phyloP scores from a whole-genome alignment of 2,113 vertebrate genomes.

The Phoenicopterus ruber region DNA sequence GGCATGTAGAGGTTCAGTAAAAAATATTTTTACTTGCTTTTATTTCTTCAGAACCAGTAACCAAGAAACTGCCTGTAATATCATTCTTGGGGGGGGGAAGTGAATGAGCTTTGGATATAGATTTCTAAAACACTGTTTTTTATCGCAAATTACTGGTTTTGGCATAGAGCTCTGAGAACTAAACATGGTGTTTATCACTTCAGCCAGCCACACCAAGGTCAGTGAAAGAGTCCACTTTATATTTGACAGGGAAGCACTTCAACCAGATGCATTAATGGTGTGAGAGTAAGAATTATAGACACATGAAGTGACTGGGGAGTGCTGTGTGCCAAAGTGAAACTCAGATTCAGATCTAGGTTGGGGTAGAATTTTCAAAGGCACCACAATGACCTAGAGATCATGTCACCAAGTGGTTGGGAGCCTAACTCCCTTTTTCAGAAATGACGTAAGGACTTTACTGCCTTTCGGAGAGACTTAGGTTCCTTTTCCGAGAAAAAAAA shows the following conservation, averaged over 20 bases:
- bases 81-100: neutral
- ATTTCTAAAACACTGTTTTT: neutral
- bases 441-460: neutral
- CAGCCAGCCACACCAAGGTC: neutral
- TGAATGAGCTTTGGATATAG: neutral
- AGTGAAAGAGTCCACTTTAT: neutral
- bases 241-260: neutral
- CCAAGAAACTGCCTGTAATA: neutral
- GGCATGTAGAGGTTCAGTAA: neutral
- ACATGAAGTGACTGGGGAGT: neutral
- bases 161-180: neutral
- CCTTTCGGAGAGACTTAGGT: neutral
- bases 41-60: neutral
- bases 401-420: neutral
- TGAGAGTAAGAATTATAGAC: neutral
- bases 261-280: neutral
- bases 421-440: neutral
- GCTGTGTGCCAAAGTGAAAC: neutral
- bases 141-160: neutral
- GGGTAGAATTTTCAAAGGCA: neutral
- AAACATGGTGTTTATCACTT: neutral
- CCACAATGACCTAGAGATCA: neutral
- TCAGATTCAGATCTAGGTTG: neutral
- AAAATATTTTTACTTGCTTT: neutral
- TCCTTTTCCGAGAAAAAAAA: neutral